Conservation (phyloP, 2,797 vertebrate species). For the Parambassis ranga region DNA sequence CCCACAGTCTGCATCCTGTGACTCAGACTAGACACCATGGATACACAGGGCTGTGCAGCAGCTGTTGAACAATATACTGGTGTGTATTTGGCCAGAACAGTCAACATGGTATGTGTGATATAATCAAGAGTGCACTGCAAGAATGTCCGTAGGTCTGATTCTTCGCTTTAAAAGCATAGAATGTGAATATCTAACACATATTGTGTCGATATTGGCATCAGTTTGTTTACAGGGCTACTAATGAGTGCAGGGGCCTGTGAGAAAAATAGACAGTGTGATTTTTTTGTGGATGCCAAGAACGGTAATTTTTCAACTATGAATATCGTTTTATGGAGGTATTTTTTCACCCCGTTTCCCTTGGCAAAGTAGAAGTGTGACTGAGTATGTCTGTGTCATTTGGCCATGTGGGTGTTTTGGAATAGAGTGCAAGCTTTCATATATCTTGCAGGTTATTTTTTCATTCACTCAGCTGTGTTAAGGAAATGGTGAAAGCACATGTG, state of each 20-base stretch:
- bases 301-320: constrained; percentile 48
- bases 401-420: constrained; percentile 55
- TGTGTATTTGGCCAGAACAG: too few species aligned
- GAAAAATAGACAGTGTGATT: constrained; percentile 41
- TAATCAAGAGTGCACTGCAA: constrained; percentile 35
- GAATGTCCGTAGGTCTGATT: constrained; percentile 35
- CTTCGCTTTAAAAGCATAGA: background rate
- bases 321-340: constrained; percentile 51
- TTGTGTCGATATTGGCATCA: constrained; percentile 26
- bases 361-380: constrained; percentile 46
- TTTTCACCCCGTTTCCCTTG: constrained; percentile 56
- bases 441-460: constrained; percentile 49
- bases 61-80: too few species aligned
- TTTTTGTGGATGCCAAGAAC: constrained; percentile 44
- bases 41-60: too few species aligned
- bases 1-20: too few species aligned
- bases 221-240: constrained; percentile 48
- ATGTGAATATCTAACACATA: constrained; percentile 10
- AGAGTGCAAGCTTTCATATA: constrained; percentile 32
- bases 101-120: constrained; percentile 15
- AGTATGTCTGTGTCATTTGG: constrained; percentile 56
- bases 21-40: too few species aligned
- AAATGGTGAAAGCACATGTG: constrained; percentile 45
- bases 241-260: constrained; percentile 37
- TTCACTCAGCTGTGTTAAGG: constrained; percentile 43